Conservation (phyloP, 2,113 vertebrate genomes). For the Henicopernis longicauda region DNA sequence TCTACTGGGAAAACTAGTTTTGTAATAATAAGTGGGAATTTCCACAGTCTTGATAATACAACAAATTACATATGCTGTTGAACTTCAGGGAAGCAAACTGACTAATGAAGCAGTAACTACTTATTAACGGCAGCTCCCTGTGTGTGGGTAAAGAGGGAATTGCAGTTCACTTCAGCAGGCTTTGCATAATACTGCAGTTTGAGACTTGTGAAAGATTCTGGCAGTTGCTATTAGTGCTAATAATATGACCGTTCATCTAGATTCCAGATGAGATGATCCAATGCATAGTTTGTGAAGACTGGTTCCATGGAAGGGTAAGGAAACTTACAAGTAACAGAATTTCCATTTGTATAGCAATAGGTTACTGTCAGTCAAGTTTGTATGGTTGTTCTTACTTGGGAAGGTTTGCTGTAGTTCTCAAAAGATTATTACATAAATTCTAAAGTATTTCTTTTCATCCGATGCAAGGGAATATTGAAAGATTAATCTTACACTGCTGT, state of each 20-base stretch:
- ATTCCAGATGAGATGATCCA: slow-evolving; percentile 96
- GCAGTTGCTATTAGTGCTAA: neutral
- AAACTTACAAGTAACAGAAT: neutral
- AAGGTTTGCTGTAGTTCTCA: neutral
- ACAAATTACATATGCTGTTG: neutral
- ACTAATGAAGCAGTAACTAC: neutral
- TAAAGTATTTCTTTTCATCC: neutral
- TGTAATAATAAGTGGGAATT: neutral
- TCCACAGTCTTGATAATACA: neutral
- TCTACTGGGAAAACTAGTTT: neutral
- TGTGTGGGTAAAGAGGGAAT: neutral
- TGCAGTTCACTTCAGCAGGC: neutral
- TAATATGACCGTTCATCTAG: slow-evolving; percentile 56
- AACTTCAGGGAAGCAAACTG: neutral
- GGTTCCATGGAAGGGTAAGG: slow-evolving; percentile 92
- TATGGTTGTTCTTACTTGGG: neutral
- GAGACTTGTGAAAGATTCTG: neutral
- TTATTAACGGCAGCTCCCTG: neutral
- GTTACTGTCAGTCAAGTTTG: neutral
- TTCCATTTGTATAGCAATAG: neutral
- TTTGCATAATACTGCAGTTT: neutral
- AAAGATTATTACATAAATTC: neutral
- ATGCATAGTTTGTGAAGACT: slow-evolving; percentile 94
- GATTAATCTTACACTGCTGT: neutral
- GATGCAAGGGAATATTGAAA: neutral